phyloP scores from a whole-genome alignment of 1,140 invertebrate genomes.

The Achroia grisella region DNA sequence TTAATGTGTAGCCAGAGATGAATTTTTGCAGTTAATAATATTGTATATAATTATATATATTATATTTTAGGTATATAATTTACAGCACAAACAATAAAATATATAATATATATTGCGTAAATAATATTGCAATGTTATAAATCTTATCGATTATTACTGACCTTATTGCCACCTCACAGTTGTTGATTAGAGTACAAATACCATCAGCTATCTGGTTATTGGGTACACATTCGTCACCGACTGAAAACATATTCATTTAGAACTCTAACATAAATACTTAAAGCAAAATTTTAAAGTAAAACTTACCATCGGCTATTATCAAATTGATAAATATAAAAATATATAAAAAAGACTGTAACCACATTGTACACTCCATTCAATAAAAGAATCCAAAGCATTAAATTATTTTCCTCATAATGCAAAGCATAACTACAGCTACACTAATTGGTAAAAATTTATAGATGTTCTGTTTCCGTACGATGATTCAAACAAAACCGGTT shows the following conservation, averaged over 20 bases:
- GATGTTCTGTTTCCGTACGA: not conserved
- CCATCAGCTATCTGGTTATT: conserved; percentile 20
- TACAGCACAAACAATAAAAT: too few relatives aligned
- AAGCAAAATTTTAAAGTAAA: too few relatives aligned
- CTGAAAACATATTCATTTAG: conserved; percentile 21
- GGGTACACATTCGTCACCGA: conserved; percentile 32
- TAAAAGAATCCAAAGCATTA: too few relatives aligned
- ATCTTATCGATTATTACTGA: conserved; percentile 19
- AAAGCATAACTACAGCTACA: too few relatives aligned
- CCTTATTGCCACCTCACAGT: conserved; percentile 36
- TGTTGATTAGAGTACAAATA: conserved; percentile 22
- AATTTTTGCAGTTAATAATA: too few relatives aligned
- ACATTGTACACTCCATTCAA: not conserved
- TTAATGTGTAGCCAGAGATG: too few relatives aligned
- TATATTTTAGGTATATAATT: too few relatives aligned
- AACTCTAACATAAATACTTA: too few relatives aligned
- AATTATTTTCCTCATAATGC: too few relatives aligned
- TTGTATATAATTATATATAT: too few relatives aligned
- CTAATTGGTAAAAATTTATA: too few relatives aligned
- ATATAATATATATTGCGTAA: too few relatives aligned
- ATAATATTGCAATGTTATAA: conserved; percentile 1
- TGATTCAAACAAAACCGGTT: conserved; percentile 7
- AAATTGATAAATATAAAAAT: not conserved
- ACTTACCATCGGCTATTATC: not conserved
- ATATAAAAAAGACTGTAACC: not conserved